Evolutionary conservation across 2,113 vertebrate species (phyloP), one percentile per base, ranked within the genome.

Genomic region (Deroptyus accipitrinus): DNA sequence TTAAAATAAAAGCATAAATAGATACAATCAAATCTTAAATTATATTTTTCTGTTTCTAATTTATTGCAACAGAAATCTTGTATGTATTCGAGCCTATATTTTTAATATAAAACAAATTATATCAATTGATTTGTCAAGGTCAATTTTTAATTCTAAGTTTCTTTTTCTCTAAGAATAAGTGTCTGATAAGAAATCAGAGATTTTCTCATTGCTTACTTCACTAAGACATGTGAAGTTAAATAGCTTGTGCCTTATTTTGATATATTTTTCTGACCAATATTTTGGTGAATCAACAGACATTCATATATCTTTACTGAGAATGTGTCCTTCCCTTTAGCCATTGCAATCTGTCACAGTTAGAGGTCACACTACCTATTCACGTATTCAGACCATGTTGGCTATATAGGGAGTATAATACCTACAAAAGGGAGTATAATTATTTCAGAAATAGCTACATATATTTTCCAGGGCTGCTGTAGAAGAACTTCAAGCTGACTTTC

Each of bases 311-410:
- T 95, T 90, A 88, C 3, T 46, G 62, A 92, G 23, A 72, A 57
- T 33, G 46, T 61, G 35, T 84, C 52, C 17, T 96, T 94, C 14
- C 59, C 86, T 97, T 95, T 92, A 95, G 49, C 63, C 46, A 86
- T 68, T n/a, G 30, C 10, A 42, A 18, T 37, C 39, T 84, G 41
- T 78, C 37, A 63, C 55, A 83, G 51, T 82, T 41, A 57, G 63
- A 91, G 35, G 42, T 85, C 88, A 92, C 22, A 48, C 28, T 79
- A 90, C 28, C 28, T 57, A 22, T 75, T 95, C 92, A 82, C 76
- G 77, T 89, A 27, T 85, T 92, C 67, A 93, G 48, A 61, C 31
- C n/a, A 20, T 27, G 6, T 25, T 62, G 25, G 63, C 64, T 77
- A 37, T 33, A 91, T 39, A 51, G 23, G 41, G 12, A 68, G 12